Conservation (phyloP, 2,888 invertebrate species). For the Carabus problematicus region DNA sequence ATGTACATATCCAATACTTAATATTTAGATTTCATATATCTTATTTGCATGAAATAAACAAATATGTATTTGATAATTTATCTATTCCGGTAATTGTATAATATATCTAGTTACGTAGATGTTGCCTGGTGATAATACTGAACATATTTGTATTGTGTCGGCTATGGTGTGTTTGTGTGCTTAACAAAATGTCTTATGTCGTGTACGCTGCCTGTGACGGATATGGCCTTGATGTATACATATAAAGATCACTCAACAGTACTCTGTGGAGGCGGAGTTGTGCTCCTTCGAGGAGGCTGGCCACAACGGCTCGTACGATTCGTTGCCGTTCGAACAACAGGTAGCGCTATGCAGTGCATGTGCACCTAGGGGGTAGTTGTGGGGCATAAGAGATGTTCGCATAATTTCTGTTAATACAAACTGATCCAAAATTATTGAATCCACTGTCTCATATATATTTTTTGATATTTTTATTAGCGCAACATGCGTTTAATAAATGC, state of each 20-base stretch:
- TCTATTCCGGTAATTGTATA: too few species aligned
- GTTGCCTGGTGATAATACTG: too few species aligned
- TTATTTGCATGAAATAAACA: too few species aligned
- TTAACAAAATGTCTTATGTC: too few species aligned
- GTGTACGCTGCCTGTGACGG: conserved; percentile 30
- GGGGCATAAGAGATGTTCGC: not conserved
- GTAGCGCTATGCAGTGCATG: conserved; percentile 27
- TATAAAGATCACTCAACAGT: conserved; percentile 77
- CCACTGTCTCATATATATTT: too few species aligned
- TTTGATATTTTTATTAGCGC: not conserved
- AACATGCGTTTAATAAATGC: not conserved
- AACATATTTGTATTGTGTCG: too few species aligned
- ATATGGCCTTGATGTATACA: conserved; percentile 15
- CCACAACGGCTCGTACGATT: conserved; percentile 37
- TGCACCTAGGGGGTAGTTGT: conserved; percentile 1
- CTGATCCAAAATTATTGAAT: conserved; percentile 14
- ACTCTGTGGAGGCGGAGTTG: conserved; percentile 83
- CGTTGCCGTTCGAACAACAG: conserved; percentile 31
- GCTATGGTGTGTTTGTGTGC: conserved; percentile 12
- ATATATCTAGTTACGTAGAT: too few species aligned
- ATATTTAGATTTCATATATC: too few species aligned
- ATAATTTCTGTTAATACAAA: not conserved
- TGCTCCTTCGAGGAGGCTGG: conserved; percentile 71
- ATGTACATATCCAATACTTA: too few species aligned
- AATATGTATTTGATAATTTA: too few species aligned